These are phyloP conservation scores for Tamias sibiricus DNA, from an alignment of 2,113 vertebrate species.

Conservation along the genomic window DNA sequence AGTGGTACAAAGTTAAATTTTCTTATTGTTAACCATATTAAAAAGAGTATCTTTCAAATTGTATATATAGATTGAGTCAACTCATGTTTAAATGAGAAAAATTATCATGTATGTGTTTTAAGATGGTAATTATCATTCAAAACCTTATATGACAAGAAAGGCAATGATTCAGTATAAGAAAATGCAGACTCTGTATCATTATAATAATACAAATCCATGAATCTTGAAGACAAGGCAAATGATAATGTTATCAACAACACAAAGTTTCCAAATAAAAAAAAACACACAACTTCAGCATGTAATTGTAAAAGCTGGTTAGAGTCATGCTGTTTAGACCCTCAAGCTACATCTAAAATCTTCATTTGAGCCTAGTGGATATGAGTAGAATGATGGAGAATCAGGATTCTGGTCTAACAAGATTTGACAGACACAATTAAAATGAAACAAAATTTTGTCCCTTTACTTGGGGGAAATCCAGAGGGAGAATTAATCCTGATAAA, in stretches of 20 bases:
- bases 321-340: neutral
- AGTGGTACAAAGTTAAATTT: neutral
- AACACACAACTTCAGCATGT: neutral
- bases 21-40: neutral
- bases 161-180: neutral
- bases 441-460: neutral
- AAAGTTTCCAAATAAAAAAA: neutral
- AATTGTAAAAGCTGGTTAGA: neutral
- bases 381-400: neutral
- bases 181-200: neutral
- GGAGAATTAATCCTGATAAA: neutral
- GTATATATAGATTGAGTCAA: neutral
- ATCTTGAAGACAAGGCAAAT: neutral
- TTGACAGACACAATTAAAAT: neutral
- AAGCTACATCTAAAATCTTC: neutral
- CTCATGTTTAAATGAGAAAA: neutral
- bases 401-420: too few relatives aligned
- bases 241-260: neutral
- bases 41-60: constrained; percentile 1
- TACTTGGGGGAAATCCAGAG: neutral
- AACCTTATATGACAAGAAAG: neutral
- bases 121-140: neutral
- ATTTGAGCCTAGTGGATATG: neutral
- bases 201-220: neutral
- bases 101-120: neutral